Base-by-base conservation (phyloP, 2,888 invertebrate genomes). In the Gastrophysa polygoni region DNA sequence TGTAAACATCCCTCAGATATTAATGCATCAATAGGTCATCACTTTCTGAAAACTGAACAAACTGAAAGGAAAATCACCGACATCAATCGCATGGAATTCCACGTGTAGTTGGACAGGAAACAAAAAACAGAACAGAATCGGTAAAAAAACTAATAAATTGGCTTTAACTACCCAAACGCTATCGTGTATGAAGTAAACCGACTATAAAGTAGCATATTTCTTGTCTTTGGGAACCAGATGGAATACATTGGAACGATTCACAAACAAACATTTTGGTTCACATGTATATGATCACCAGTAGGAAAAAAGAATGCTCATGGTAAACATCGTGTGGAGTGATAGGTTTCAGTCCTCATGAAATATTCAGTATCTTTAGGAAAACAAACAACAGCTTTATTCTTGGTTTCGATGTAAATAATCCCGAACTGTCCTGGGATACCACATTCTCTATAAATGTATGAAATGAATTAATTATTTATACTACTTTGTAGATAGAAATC, bases 201-300 rank as follows among this genome's bases (percentile, higher is more conserved):
- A 43, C 24, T 16, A 54, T 28, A 54, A 44, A 54, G 43, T 43
- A 28, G 16, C 21, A 43, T 38, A 54, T 38, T 54, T 57, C 11
- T 38, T 38, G 29, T 46, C 48, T 20, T 34, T 34, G 18, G 48
- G n/a, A 34, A 32, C 21, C 57, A 57, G 47, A 57, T 57, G 57
- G 34, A 34, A 57, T 49, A 57, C 49, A 38, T 49, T 49, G 48
- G 10, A 34, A 14, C 20, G 49, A 29, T 48, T 48, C 29, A 57
- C 57, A 57, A 57, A 57, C 46, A 57, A 57, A 57, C 57, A 57
- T 48, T 34, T 21, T 17, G 48, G 48, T 57, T 48, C 47, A 32
- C 46, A 48, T 57, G 57, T 20, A 54, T 43, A 54, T 32, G 7
- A 32, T 32, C 10, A 52, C 38, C 18, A 38, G 20, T 20, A 21